A percentile compares a stretch with the other conserved stretches of the same genome.
These are phyloP conservation scores for Grantiella picta DNA, from an alignment of 2,113 vertebrate species.

Conservation along the genomic window DNA sequence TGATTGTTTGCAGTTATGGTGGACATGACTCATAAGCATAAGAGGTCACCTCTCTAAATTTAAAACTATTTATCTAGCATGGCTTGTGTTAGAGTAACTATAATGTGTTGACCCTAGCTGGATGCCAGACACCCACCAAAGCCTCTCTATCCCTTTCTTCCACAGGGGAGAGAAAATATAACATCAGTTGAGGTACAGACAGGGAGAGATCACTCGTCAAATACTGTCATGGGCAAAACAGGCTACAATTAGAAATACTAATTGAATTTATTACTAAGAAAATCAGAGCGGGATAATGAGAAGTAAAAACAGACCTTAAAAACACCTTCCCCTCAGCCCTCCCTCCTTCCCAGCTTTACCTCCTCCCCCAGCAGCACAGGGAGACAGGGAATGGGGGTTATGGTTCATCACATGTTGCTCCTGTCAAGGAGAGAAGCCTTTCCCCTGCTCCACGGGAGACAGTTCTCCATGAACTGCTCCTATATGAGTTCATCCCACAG, in stretches of 20 bases:
- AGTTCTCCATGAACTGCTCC: neutral
- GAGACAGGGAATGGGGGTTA: neutral
- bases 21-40: neutral
- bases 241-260: neutral
- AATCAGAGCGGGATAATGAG: neutral
- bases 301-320: neutral
- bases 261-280: neutral
- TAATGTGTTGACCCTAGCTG: neutral
- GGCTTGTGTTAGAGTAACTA: neutral
- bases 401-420: neutral
- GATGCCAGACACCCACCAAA: neutral
- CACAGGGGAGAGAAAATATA: neutral
- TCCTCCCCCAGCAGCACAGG: rapidly evolving
- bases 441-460: neutral
- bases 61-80: neutral
- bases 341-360: too few relatives aligned
- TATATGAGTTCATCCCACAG: too few relatives aligned
- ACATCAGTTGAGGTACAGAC: neutral
- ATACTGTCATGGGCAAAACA: neutral
- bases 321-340: neutral
- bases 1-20: neutral
- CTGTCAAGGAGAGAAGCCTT: neutral
- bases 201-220: neutral
- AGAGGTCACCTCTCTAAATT: neutral
- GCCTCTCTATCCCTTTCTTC: neutral